phyloP scores from a whole-genome alignment of 2,113 vertebrate species.

The Alexandromys fortis region DNA sequence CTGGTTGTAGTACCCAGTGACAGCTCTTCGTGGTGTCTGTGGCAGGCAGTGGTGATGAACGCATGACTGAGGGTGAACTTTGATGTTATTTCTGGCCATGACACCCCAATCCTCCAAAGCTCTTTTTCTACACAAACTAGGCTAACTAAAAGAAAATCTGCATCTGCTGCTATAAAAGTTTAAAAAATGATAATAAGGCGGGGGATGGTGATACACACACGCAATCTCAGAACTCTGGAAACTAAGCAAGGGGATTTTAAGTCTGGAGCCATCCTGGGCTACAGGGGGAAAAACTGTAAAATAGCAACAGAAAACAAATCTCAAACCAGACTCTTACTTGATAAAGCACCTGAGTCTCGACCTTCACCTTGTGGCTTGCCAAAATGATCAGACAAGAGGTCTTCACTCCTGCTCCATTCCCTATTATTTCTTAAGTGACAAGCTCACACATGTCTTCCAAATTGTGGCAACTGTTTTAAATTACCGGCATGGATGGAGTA shows the following conservation, averaged over 20 bases:
- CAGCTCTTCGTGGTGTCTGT: background rate
- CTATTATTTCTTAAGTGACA: background rate
- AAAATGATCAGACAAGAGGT: background rate
- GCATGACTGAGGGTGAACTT: no score
- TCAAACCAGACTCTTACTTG: background rate
- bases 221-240: background rate
- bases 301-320: background rate
- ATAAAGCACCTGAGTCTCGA: background rate
- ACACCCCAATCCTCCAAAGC: background rate
- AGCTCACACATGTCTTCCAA: background rate
- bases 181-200: no score
- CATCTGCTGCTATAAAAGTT: background rate
- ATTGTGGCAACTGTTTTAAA: slow-evolving; percentile 10
- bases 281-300: background rate
- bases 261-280: background rate
- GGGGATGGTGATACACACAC: background rate
- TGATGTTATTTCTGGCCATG: background rate
- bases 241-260: background rate
- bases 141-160: background rate
- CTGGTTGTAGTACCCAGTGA: accelerated
- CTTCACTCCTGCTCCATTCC: background rate
- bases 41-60: background rate
- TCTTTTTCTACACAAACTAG: background rate
- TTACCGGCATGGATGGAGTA: background rate
- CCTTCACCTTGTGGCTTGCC: background rate